Base-by-base conservation (phyloP, 2,113 vertebrate genomes). In the Scomber scombrus region DNA sequence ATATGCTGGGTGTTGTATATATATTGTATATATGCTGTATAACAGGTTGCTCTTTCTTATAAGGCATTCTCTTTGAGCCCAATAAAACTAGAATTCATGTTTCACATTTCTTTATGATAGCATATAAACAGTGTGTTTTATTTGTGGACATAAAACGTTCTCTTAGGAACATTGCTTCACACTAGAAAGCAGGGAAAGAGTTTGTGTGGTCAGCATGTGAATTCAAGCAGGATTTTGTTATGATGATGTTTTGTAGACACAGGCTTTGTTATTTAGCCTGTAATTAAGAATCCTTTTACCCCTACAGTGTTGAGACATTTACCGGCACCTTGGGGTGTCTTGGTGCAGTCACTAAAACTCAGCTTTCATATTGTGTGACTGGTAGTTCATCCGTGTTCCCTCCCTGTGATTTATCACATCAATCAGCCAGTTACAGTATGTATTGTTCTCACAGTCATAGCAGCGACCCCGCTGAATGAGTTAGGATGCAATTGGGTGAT, bases 371-470 rank as follows among this genome's bases (percentile, higher is more conserved):
- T 66, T 71, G 55, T 65, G 65, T 21, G 50, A 46, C 68, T 78
- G 54, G 26, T 68, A 34, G 55, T 62, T 84, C 61, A 49, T 71
- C 21, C 31, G 9, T 63, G 55, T 62, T 77, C 11, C 10, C 49
- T 58, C 49, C 34, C 21, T 49, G 40, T 73, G 69, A 90, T 91
- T 85, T 57, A 88, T 87, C 67, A 62, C 75, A 75, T 71, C 85
- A 83, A 78, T 85, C 86, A 78, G 61, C 26, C 70, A 15, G 76
- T 71, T 78, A 40, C 73, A 55, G 80, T 79, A 71, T 15, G 51
- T 74, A 82, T 88, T 92, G 89, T 90, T 90, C 82, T 77, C 71
- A n/a, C 29, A 50, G 66, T 60, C 68, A 51, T 61, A 65, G 72
- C 57, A 34, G 55, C 49, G 21, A 64, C 71, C 74, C 18, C 11